Evolutionary conservation across 2,888 invertebrate species (phyloP).

Genomic region (Phengaris alcon): DNA sequence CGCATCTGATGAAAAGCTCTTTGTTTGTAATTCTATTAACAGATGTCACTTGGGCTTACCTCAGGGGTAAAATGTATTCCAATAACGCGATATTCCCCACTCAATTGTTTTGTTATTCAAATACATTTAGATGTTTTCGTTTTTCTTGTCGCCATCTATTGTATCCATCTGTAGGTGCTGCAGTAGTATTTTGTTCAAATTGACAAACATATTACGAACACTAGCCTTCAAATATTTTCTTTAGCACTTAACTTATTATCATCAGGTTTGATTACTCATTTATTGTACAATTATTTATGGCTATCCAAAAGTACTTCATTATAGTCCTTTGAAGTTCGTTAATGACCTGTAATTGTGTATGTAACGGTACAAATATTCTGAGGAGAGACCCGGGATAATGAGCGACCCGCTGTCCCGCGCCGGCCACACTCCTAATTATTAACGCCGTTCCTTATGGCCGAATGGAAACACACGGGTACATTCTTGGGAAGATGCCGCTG

Average conservation of each 20-base stretch:
- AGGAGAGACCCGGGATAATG: slow-evolving; percentile 35
- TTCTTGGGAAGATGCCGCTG: slow-evolving; percentile 1
- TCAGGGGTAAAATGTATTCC: neutral
- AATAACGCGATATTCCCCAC: neutral
- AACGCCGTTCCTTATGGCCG: slow-evolving; percentile 36
- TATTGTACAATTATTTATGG: slow-evolving; percentile 6
- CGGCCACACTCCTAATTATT: slow-evolving; percentile 39
- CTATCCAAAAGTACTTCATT: neutral
- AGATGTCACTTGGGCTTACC: slow-evolving; percentile 18
- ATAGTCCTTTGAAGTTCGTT: slow-evolving; percentile 6
- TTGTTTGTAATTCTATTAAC: slow-evolving; percentile 26
- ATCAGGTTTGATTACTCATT: neutral
- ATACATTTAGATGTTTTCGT: neutral
- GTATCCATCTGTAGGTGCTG: neutral
- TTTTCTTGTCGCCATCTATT: neutral
- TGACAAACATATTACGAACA: neutral
- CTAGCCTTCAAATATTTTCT: neutral
- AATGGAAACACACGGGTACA: slow-evolving; percentile 27
- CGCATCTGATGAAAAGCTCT: slow-evolving; percentile 20
- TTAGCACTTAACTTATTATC: neutral
- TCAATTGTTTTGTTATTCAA: neutral
- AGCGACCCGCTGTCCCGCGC: slow-evolving; percentile 45
- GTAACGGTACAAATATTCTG: slow-evolving; percentile 32
- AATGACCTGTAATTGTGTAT: slow-evolving; percentile 15
- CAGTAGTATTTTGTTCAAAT: neutral